phyloP scores from a whole-genome alignment of 2,113 vertebrate species.

The Dascyllus trimaculatus region DNA sequence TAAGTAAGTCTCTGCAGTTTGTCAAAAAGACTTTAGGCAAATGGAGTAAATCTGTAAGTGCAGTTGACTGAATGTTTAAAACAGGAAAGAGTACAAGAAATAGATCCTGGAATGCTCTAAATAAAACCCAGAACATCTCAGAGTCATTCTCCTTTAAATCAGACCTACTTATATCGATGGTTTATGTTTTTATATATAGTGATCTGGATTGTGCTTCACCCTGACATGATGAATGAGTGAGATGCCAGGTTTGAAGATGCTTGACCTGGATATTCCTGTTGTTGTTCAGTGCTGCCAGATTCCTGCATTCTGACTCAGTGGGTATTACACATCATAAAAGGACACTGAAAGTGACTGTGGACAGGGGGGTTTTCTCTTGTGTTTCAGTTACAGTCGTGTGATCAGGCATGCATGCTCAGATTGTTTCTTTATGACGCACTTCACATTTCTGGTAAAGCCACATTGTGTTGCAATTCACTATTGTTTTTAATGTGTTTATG shows the following conservation, averaged over 20 bases:
- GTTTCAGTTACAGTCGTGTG: neutral
- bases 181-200: neutral
- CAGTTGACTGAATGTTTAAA: neutral
- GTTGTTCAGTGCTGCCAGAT: neutral
- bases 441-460: conserved; percentile 7
- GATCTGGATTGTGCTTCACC: neutral
- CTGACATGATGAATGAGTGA: neutral
- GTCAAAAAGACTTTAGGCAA: neutral
- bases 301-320: conserved; percentile 15
- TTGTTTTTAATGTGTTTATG: neutral
- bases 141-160: neutral
- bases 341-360: neutral
- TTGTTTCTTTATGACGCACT: conserved; percentile 29
- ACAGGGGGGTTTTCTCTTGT: neutral
- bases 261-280: conserved; percentile 12
- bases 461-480: neutral
- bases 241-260: neutral
- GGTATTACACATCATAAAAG: neutral
- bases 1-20: neutral
- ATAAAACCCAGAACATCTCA: neutral
- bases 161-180: neutral
- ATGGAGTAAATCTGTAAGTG: neutral
- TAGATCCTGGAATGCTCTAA: neutral
- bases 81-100: neutral
- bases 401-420: neutral